Percentiles rank a stretch among this genome's conserved stretches.
Evolutionary conservation across 2,797 vertebrate genomes (phyloP).

Genomic region (Microctenopoma steveboyesi): DNA sequence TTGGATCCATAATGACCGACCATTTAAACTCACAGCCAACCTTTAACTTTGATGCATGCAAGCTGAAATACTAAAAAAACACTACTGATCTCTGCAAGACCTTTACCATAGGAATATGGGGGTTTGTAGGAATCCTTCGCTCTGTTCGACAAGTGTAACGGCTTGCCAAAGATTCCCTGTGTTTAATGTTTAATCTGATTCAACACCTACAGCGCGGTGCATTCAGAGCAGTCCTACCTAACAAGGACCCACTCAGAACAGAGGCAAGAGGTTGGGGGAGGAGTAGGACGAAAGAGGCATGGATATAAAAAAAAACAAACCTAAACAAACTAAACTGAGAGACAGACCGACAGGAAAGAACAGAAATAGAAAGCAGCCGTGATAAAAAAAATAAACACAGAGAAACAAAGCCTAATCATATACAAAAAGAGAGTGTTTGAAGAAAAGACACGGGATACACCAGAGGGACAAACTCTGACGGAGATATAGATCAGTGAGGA

Average conservation of each 20-base stretch:
- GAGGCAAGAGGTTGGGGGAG: conserved; percentile 31
- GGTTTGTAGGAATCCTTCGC: conserved; percentile 32
- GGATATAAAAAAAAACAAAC: not conserved
- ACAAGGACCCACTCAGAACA: conserved; percentile 36
- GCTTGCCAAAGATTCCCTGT: conserved; percentile 46
- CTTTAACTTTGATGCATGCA: conserved; percentile 24
- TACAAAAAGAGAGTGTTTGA: conserved; percentile 11
- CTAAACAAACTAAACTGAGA: conserved; percentile 33
- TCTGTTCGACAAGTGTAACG: conserved; percentile 27
- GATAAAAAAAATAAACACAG: conserved; percentile 22
- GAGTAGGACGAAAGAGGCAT: conserved; percentile 19
- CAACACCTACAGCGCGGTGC: conserved; percentile 35
- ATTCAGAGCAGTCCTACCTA: conserved; percentile 49
- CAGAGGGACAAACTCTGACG: conserved; percentile 15
- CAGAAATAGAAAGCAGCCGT: conserved; percentile 40
- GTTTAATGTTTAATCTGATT: conserved; percentile 48
- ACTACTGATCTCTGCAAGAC: conserved; percentile 17
- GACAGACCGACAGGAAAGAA: conserved; percentile 29
- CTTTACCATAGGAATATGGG: conserved; percentile 17
- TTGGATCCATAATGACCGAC: conserved; percentile 20
- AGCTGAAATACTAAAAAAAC: conserved; percentile 29
- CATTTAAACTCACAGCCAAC: conserved; percentile 14
- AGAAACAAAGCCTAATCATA: conserved; percentile 42
- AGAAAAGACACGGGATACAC: conserved; percentile 26
- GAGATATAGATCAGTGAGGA: conserved; percentile 5